Evolutionary conservation across 2,888 invertebrate species (phyloP), one percentile per base, ranked within the genome.

Genomic region (Drosophila leonis): DNA sequence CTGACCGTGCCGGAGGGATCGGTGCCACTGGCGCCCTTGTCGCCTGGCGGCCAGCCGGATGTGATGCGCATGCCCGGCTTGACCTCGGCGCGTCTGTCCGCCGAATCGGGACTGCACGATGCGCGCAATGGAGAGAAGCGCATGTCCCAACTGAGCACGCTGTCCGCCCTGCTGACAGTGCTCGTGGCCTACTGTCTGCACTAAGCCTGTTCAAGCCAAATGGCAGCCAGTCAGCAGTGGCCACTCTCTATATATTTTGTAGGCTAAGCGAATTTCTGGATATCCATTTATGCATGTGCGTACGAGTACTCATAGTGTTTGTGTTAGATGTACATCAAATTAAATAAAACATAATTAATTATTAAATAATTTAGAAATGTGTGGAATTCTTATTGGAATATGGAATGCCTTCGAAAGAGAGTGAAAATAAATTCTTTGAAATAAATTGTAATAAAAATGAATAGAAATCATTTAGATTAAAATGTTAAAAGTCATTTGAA

Each of bases 41-140:
- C 70, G 10, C 75, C 87, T 0, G 84, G 84, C 1, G 75, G 74
- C 0, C 78, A 76, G 5, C 88, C 91, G 0, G 91, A 86, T 59
- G 75, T 91, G 7, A 90, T 91, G 88, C 88, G 80, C 60, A 82
- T 91, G 80, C 91, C 91, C 1, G 91, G 91, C 10, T 52, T 80
- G 10, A 83, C 90, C 0, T 75, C 72, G 7, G 84, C 90, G 1
- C 75, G 80, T 20, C 65, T 90, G 1, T 82, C 88, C 0, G 82
- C 83, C 2, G 82, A 90, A 10, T 84, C 86, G 5, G 79, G 80
- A 10, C 27, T 90, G 5, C 72, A 63, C 27, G 76, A 80, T 54
- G 82, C 83, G 0, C 80, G 75, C 29, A 80, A 60, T 33, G 49
- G 63, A 0, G 65, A 18, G 13, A 65, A 65, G 39, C 57, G 72